phyloP scores from a whole-genome alignment of 2,797 vertebrate species.

The Ciconia nigra region DNA sequence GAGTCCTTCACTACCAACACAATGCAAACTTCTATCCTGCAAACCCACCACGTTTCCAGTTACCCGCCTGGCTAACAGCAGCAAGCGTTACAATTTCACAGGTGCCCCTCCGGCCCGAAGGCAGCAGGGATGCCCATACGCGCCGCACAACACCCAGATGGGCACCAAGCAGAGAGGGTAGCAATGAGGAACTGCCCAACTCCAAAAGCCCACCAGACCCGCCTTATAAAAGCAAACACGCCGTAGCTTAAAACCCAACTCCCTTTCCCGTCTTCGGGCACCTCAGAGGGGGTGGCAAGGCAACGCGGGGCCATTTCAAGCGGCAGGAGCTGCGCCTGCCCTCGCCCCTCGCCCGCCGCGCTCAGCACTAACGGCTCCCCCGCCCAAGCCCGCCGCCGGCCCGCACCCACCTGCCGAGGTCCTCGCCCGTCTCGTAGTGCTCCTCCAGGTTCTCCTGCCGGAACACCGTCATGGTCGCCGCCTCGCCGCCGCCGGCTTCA shows the following conservation, averaged over 20 bases:
- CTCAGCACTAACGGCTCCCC: no score
- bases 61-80: not conserved
- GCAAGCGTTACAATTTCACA: not conserved
- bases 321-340: not conserved
- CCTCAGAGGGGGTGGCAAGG: no score
- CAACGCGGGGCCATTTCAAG: not conserved
- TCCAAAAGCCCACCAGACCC: not conserved
- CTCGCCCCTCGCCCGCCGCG: not conserved
- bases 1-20: not conserved
- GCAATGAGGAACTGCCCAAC: not conserved
- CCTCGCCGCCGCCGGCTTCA: slow-evolving; percentile 35
- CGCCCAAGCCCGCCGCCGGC: not conserved
- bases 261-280: not conserved
- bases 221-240: not conserved
- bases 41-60: accelerated
- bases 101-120: not conserved
- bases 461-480: slow-evolving; percentile 86
- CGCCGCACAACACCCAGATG: not conserved
- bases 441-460: slow-evolving; percentile 92
- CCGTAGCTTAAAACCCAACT: not conserved
- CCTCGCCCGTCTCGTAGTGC: slow-evolving; percentile 89
- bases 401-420: slow-evolving; percentile 87
- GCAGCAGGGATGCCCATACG: not conserved
- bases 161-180: not conserved
- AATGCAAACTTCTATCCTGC: not conserved